Conservation (phyloP, 2,113 vertebrate genomes). For the Lichenostomus cassidix region DNA sequence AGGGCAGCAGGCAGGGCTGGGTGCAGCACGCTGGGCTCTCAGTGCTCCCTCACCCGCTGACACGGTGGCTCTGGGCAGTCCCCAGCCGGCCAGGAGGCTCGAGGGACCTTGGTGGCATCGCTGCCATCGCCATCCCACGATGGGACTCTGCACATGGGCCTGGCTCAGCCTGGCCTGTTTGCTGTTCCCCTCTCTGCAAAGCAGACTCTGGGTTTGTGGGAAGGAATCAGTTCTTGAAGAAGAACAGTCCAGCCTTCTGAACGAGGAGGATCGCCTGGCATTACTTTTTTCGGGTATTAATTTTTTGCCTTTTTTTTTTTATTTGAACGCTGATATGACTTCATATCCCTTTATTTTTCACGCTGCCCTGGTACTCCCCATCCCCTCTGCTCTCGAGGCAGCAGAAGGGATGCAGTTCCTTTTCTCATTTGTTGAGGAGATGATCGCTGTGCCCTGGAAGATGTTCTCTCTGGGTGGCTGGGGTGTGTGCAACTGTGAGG, state of each 20-base stretch:
- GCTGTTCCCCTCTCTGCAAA: constrained; percentile 4
- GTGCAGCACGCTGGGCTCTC: neutral
- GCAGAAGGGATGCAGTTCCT: constrained; percentile 13
- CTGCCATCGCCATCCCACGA: neutral
- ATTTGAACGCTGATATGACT: neutral
- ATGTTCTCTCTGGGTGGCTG: neutral
- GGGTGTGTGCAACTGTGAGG: neutral
- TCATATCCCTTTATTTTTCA: neutral
- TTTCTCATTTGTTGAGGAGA: neutral
- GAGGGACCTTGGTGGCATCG: neutral
- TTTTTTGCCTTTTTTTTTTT: neutral
- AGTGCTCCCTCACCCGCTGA: fast-evolving
- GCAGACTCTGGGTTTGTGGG: neutral
- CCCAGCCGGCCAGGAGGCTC: neutral
- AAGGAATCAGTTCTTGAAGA: neutral
- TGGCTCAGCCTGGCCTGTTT: neutral
- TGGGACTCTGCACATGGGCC: neutral
- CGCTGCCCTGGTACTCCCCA: neutral
- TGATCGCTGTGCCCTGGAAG: constrained; percentile 12
- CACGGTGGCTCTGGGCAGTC: neutral
- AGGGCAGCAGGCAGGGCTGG: neutral
- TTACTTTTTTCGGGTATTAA: neutral
- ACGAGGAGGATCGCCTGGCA: neutral
- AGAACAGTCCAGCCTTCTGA: neutral
- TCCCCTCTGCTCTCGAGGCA: neutral